Evolutionary conservation across 2,797 vertebrate genomes (phyloP).

Genomic region (Tokudaia muenninki): DNA sequence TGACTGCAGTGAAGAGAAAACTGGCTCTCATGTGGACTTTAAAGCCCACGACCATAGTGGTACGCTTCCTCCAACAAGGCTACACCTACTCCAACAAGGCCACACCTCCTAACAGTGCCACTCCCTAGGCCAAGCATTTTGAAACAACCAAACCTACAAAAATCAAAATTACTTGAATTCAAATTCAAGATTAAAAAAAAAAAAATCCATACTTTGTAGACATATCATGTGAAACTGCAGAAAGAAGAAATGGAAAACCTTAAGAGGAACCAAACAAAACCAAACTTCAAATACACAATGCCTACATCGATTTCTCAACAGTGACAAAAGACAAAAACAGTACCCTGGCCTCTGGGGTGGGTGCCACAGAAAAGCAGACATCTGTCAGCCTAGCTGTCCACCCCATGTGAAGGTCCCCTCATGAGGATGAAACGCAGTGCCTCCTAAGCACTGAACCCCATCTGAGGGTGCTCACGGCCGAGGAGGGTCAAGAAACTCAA

Average conservation of each 20-base stretch:
- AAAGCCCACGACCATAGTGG: not conserved
- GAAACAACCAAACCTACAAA: not conserved
- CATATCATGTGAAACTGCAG: conserved; percentile 17
- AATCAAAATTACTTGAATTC: conserved; percentile 48
- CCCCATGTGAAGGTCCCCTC: not conserved
- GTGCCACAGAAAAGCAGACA: not conserved
- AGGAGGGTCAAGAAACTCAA: not conserved
- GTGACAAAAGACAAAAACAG: conserved; percentile 3
- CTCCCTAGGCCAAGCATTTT: no score
- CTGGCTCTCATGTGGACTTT: not conserved
- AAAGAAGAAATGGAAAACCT: conserved; percentile 39
- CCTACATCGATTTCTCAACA: conserved; percentile 1
- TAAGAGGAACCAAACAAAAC: not conserved
- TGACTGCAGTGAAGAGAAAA: not conserved
- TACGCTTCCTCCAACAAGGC: not conserved
- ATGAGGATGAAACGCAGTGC: conserved; percentile 4
- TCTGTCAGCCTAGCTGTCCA: not conserved
- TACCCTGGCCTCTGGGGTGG: not conserved
- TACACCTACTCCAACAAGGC: not conserved
- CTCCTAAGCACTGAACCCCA: not conserved
- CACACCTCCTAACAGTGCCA: not conserved
- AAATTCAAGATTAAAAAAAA: conserved; percentile 48
- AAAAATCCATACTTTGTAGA: conserved; percentile 43
- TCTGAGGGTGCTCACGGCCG: not conserved
- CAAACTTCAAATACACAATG: conserved; percentile 8